Percentiles rank a stretch among this genome's conserved stretches.
These are phyloP conservation scores for Drosophila murphyi DNA, from an alignment of 1,140 invertebrate species.

Conservation along the genomic window DNA sequence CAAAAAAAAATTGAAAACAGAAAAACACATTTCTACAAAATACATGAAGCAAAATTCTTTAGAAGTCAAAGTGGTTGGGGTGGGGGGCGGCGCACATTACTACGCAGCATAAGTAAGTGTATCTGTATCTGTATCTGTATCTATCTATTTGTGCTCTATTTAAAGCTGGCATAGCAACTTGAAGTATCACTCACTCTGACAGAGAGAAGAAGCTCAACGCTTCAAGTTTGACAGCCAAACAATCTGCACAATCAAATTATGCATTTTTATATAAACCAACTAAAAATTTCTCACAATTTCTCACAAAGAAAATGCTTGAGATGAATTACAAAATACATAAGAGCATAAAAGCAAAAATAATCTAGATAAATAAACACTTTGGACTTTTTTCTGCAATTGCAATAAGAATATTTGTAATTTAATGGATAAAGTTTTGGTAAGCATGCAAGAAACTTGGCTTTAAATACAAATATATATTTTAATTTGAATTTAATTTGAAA, in stretches of 20 bases:
- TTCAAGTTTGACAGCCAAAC: neutral
- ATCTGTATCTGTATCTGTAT: conserved; percentile 1
- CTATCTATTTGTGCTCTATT: neutral
- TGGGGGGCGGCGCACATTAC: neutral
- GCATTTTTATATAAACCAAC: neutral
- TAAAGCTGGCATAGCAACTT: conserved; percentile 17
- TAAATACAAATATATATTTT: no score
- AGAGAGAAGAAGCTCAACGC: neutral
- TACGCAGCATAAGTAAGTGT: conserved; percentile 26
- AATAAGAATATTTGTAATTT: neutral
- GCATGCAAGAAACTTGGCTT: neutral
- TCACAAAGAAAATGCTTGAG: neutral
- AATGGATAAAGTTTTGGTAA: neutral
- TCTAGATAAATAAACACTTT: neutral
- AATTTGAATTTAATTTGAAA: no score
- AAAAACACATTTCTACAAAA: neutral
- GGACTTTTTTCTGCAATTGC: neutral
- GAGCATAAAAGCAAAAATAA: neutral
- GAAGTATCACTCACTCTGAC: conserved; percentile 10
- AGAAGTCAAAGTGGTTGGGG: conserved; percentile 12
- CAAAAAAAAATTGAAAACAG: no score
- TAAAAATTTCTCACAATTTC: neutral
- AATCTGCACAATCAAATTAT: neutral
- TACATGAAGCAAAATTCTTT: conserved; percentile 14
- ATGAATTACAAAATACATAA: neutral